Conservation (phyloP, 2,113 vertebrate species). For the Tautogolabrus adspersus region DNA sequence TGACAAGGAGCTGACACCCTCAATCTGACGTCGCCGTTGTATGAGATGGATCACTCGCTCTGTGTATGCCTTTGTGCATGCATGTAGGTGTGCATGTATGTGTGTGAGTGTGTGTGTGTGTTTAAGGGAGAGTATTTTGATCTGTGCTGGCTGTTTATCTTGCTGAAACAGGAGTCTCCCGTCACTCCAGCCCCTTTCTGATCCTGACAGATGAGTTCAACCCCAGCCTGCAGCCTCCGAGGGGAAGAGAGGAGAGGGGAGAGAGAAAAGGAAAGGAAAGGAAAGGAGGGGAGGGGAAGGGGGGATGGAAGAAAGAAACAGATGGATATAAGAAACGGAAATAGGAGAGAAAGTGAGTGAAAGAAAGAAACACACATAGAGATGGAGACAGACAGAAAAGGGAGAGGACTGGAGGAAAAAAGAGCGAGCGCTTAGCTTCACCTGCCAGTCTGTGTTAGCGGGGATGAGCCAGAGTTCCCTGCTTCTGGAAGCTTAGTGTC, state of each 20-base stretch:
- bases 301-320: constrained; percentile 54
- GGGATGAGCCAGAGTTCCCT: constrained; percentile 78
- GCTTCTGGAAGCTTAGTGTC: constrained; percentile 82
- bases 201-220: constrained; percentile 83
- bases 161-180: constrained; percentile 81
- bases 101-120: constrained; percentile 44
- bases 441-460: constrained; percentile 82
- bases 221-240: constrained; percentile 75
- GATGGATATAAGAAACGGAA: constrained; percentile 68
- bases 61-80: constrained; percentile 50
- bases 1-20: constrained; percentile 69
- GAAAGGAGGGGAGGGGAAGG: neutral
- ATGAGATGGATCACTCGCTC: constrained; percentile 44
- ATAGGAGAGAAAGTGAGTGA: constrained; percentile 59
- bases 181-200: constrained; percentile 80
- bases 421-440: constrained; percentile 79
- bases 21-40: constrained; percentile 59
- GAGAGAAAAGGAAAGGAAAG: constrained; percentile 5
- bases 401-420: constrained; percentile 70
- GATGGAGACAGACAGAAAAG: constrained; percentile 52
- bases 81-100: constrained; percentile 54
- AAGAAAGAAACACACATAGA: constrained; percentile 50
- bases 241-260: constrained; percentile 51
- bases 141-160: constrained; percentile 82
- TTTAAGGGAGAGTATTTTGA: constrained; percentile 75